A percentile compares a stretch with the other conserved stretches of the same genome.
phyloP scores from a whole-genome alignment of 2,113 vertebrate genomes.

The Megaceryle torquata region DNA sequence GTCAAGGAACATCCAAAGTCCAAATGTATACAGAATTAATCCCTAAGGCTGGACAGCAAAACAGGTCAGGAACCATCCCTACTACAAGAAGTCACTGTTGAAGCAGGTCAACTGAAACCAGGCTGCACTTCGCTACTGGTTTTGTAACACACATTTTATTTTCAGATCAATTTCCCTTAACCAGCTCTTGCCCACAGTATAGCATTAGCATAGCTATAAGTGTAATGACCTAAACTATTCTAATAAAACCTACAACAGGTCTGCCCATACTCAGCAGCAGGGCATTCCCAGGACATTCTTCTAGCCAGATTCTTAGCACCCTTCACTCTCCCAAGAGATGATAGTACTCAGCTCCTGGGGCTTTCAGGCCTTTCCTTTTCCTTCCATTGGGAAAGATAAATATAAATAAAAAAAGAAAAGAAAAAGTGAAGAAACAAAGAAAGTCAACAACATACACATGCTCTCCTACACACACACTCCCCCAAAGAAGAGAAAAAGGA shows the following conservation, averaged over 20 bases:
- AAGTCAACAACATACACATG: not conserved
- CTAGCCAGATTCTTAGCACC: conserved; percentile 5
- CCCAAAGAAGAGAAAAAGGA: not conserved
- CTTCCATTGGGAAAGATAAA: not conserved
- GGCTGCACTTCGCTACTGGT: not conserved
- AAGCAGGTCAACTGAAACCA: not conserved
- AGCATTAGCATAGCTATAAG: not conserved
- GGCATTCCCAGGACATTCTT: conserved; percentile 19
- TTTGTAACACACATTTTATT: not conserved
- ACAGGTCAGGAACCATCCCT: not conserved
- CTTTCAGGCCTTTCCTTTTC: not conserved
- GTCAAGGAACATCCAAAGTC: not conserved
- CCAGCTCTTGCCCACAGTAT: not conserved
- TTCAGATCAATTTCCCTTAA: not conserved
- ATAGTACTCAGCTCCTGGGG: not conserved
- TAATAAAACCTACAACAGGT: not conserved
- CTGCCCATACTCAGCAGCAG: not conserved
- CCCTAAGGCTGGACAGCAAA: not conserved
- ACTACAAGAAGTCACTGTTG: not conserved
- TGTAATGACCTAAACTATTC: not conserved
- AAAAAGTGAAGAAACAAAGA: not conserved
- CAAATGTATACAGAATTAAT: conserved; percentile 19
- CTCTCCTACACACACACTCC: not conserved
- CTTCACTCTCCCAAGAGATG: not conserved
- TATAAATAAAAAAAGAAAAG: too few relatives aligned